Evolutionary conservation across 2,888 invertebrate species (phyloP), one percentile per base, ranked within the genome.

Genomic region (Halocaridina rubra): DNA sequence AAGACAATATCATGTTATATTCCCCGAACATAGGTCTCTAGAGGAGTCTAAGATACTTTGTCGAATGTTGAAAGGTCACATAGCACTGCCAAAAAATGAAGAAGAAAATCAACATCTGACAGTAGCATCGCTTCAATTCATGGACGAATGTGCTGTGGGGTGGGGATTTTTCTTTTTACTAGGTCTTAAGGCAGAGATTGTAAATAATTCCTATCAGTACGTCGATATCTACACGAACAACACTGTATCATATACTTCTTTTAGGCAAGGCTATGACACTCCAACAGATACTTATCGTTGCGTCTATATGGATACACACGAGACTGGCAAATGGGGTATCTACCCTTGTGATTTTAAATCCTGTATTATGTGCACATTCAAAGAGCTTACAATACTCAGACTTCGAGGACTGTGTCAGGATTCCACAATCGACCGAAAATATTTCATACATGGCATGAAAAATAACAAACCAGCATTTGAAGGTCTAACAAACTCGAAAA

Each of bases 311-410:
- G 85, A 87, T 57, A 72, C 76, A 13, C 67, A 75, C 27, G 22
- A 46, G 1, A 22, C 67, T 3, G 85, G 82, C n/a, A 24, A 71
- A 30, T 87, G 87, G 87, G 57, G 39, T 8, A 69, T 81, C 16
- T 80, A 82, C 53, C 84, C 87, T 1, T 87, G 87, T 22, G 8
- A 16, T 10, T 53, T 84, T 64, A 82, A 87, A 39, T 67, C 84
- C 7, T 87, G 87, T 33, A 75, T 82, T 0, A 69, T 82, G 29
- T 87, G 87, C 39, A 76, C 80, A 2, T 87, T 85, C 78, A 76
- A 22, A 46, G 72, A 22, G n/a, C 30, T 32, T 19, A 32, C 82
- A 8, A 46, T 71, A 5, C 80, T 85, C 19, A 61, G 82, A 30
- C 77, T 87, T 2, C 69, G 85, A 5, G 87, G 87, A 3, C 78